Evolutionary conservation across 1,140 invertebrate species (phyloP).

Genomic region (Trachymyrmex cornetzi): DNA sequence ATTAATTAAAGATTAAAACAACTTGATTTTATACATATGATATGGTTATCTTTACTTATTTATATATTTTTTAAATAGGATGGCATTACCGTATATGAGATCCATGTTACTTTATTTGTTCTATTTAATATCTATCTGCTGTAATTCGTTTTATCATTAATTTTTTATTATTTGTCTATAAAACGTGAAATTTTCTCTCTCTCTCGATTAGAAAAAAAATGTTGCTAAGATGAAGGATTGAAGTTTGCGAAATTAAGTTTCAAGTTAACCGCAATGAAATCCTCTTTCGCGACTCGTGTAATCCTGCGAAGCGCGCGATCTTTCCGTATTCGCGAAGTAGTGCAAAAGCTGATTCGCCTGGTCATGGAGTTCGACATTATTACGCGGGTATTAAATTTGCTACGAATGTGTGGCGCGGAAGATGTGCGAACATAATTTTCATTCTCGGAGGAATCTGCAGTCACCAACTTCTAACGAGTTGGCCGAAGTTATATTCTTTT

Average conservation of each 20-base stretch:
- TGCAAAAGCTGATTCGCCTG: conserved; percentile 22
- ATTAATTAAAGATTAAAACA: neutral
- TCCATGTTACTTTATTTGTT: neutral
- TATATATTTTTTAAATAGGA: neutral
- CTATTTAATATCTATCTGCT: neutral
- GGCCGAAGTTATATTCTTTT: conserved; percentile 47
- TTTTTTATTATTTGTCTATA: neutral
- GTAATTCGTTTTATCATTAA: neutral
- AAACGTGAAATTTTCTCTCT: neutral
- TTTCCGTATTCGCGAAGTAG: conserved; percentile 3
- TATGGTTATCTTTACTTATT: neutral
- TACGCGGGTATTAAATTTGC: conserved; percentile 53
- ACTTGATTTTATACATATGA: neutral
- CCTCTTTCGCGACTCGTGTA: neutral
- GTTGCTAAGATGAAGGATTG: neutral
- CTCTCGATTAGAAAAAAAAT: neutral
- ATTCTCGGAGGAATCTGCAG: conserved; percentile 9
- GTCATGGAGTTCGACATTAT: conserved; percentile 35
- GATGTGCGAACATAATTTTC: conserved; percentile 52
- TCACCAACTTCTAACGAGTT: conserved; percentile 57
- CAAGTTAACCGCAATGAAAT: conserved; percentile 35
- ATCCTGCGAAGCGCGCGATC: neutral
- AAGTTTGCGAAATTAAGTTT: conserved; percentile 34
- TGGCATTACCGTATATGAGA: neutral
- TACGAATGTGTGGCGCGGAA: conserved; percentile 23